Base-by-base conservation (phyloP, 1,140 invertebrate genomes). In the Calycopis cecrops region DNA sequence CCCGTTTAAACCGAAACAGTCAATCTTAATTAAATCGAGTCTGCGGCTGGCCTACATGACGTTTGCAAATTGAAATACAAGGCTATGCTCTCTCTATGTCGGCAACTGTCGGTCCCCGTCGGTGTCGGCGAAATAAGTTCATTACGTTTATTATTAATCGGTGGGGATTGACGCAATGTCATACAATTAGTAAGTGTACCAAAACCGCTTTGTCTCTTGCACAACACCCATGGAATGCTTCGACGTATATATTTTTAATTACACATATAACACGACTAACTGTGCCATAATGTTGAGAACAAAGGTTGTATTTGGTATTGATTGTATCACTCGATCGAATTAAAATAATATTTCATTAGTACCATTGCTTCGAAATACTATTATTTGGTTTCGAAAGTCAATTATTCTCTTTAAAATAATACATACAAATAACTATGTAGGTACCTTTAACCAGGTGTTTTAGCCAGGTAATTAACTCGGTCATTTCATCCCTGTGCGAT, bases 21-120 rank as follows among this genome's bases (percentile, higher is more conserved):
- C 21, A 28, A 6, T 6, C 21, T 6, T 2, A 3, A 28, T 28
- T 6, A 28, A 28, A 28, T 6, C 6, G 2, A 2, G 35, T 37
- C n/a, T 37, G 9, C 14, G 40, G 16, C 40, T 12, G 4, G 40
- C 40, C 35, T 37, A 37, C 9, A 37, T 28, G 21, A 28, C 21
- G 17, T 44, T 44, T 16, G 40, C 40, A 44, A 44, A 44, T 44
- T 16, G 40, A 44, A 44, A 16, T 9, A 14, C 40, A 44, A 44
- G 40, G 40, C 40, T 44, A 17, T 16, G 17, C 14, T 9, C 35
- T 37, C n/a, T 44, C 40, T 14, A 16, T 42, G 40, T 42, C 40
- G 12, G 40, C 40, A 17, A 42, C 40, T 42, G 40, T 42, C 40
- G 40, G 40, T 8, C 1, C 14, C 14, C 16, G 40, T 14, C 14